phyloP scores from a whole-genome alignment of 2,888 invertebrate species.

The Polia nebulosa region DNA sequence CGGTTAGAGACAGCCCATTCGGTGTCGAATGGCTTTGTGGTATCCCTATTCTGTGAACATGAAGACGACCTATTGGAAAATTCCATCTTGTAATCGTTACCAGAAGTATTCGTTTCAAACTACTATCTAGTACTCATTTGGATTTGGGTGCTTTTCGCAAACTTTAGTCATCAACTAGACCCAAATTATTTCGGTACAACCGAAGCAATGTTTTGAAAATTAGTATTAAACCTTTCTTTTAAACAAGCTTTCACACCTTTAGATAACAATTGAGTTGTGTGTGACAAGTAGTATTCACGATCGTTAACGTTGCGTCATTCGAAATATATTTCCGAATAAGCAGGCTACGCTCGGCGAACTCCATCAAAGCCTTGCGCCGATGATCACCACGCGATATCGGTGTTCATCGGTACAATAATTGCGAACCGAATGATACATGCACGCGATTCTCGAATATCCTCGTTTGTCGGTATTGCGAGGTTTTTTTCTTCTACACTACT shows the following conservation, averaged over 20 bases:
- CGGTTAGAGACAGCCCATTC: conserved; percentile 82
- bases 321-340: conserved; percentile 69
- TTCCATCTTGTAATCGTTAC: conserved; percentile 31
- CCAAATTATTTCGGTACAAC: background rate
- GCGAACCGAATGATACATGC: conserved; percentile 87
- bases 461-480: conserved; percentile 74
- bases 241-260: conserved; percentile 17
- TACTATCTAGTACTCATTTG: background rate
- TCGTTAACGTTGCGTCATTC: conserved; percentile 44
- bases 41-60: conserved; percentile 76
- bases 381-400: conserved; percentile 86
- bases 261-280: conserved; percentile 33
- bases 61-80: conserved; percentile 53
- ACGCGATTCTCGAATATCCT: conserved; percentile 81
- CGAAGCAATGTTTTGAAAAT: background rate
- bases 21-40: conserved; percentile 78
- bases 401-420: conserved; percentile 86
- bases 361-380: conserved; percentile 73
- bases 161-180: background rate
- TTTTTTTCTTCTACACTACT: conserved; percentile 68
- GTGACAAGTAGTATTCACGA: conserved; percentile 47
- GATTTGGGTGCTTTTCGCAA: background rate
- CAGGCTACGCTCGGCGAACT: conserved; percentile 61
- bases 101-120: background rate
- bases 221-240: background rate